These are phyloP conservation scores for Volucella bombylans DNA, from an alignment of 2,888 invertebrate genomes.

Conservation along the genomic window DNA sequence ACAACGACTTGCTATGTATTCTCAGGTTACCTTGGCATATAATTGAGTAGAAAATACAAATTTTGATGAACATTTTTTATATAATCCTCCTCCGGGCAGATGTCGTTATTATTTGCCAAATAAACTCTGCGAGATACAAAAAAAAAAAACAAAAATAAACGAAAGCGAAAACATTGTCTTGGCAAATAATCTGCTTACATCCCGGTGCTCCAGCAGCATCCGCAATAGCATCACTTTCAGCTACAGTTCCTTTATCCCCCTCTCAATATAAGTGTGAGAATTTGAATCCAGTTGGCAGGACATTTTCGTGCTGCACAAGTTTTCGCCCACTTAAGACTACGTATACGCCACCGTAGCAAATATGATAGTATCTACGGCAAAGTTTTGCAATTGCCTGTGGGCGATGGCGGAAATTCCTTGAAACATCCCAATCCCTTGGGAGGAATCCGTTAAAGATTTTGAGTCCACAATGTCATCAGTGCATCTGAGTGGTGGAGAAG, in stretches of 20 bases:
- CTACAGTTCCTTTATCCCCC: not conserved
- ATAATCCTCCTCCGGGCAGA: not conserved
- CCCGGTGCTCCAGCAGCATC: not conserved
- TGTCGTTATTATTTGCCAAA: slow-evolving; percentile 20
- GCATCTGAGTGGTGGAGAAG: too few relatives aligned
- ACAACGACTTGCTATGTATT: not conserved
- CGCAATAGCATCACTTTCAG: not conserved
- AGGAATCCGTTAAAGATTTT: slow-evolving; percentile 6
- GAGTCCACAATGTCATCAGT: too few relatives aligned
- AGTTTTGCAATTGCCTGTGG: slow-evolving; percentile 35
- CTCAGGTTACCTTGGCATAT: not conserved
- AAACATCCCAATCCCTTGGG: too few relatives aligned
- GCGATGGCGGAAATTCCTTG: too few relatives aligned
- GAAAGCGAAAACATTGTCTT: slow-evolving; percentile 24
- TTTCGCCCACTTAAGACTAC: slow-evolving; percentile 27
- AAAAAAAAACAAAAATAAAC: not conserved
- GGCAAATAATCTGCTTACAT: slow-evolving; percentile 29
- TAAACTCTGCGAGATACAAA: slow-evolving; percentile 24
- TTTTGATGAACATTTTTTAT: not conserved
- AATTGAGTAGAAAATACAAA: slow-evolving; percentile 1
- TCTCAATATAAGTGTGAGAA: slow-evolving; percentile 4
- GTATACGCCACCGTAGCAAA: slow-evolving; percentile 43
- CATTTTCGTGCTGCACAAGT: slow-evolving; percentile 5
- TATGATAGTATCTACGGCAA: slow-evolving; percentile 1
- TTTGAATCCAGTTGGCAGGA: not conserved